phyloP scores from a whole-genome alignment of 2,888 invertebrate genomes.

The Cataglyphis altisquamis region DNA sequence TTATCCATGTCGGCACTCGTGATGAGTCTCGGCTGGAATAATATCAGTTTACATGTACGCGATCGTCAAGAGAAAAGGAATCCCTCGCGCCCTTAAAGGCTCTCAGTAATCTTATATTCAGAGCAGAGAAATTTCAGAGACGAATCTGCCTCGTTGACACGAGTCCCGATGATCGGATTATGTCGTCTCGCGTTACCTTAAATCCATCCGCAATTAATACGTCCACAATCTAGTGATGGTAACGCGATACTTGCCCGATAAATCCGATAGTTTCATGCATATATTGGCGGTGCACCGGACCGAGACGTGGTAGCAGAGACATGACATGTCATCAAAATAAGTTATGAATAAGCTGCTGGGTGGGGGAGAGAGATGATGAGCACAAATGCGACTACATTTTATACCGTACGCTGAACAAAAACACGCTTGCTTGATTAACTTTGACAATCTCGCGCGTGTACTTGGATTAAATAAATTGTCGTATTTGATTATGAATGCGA shows the following conservation, averaged over 20 bases:
- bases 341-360: constrained; percentile 45
- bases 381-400: constrained; percentile 3
- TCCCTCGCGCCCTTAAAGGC: not conserved
- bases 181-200: constrained; percentile 81
- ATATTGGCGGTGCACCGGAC: constrained; percentile 25
- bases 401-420: constrained; percentile 21
- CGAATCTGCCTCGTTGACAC: constrained; percentile 68
- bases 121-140: constrained; percentile 59
- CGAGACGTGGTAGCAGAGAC: constrained; percentile 66
- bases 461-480: not conserved
- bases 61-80: not conserved
- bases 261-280: constrained; percentile 70
- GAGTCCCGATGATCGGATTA: constrained; percentile 82
- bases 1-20: not conserved
- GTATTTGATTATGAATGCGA: not conserved
- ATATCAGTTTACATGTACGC: constrained; percentile 7
- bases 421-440: constrained; percentile 33
- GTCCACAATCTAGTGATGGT: constrained; percentile 73
- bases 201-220: constrained; percentile 82
- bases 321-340: constrained; percentile 69
- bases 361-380: not conserved
- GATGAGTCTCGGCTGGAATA: not conserved
- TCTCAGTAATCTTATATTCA: constrained; percentile 66
- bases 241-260: constrained; percentile 72
- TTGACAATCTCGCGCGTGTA: not conserved